These are phyloP conservation scores for Helicoverpa zea DNA, from an alignment of 1,140 invertebrate genomes.

Conservation along the genomic window DNA sequence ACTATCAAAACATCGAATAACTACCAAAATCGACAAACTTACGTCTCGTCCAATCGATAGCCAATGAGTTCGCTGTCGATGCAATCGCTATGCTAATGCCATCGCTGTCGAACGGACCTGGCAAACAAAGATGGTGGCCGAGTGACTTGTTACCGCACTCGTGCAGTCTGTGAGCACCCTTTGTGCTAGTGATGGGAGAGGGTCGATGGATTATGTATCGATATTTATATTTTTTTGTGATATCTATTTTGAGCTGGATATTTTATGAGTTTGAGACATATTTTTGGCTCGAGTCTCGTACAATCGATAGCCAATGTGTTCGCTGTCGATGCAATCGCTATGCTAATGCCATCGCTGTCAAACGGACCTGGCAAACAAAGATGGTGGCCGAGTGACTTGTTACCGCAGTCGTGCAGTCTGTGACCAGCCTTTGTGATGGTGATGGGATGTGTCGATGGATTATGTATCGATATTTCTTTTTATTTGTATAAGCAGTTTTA, in stretches of 20 bases:
- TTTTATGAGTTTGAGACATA: too few relatives aligned
- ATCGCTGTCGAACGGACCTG: conserved; percentile 7
- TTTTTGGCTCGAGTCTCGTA: too few relatives aligned
- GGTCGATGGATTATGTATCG: conserved; percentile 1
- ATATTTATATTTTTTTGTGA: neutral
- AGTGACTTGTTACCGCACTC: conserved; percentile 36
- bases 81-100: conserved; percentile 24
- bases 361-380: conserved; percentile 21
- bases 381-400: conserved; percentile 33
- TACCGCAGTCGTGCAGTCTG: conserved; percentile 37
- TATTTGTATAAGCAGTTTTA: too few relatives aligned
- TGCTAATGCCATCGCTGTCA: conserved; percentile 20
- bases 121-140: conserved; percentile 22
- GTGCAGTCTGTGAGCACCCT: conserved; percentile 37
- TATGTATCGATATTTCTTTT: conserved; percentile 2
- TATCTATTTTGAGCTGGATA: neutral
- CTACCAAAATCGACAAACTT: too few relatives aligned
- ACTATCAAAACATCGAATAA: too few relatives aligned
- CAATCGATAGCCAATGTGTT: neutral
- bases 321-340: conserved; percentile 7
- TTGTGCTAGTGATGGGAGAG: neutral
- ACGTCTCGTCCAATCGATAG: too few relatives aligned
- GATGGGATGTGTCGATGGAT: conserved; percentile 6
- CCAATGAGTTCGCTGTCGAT: neutral
- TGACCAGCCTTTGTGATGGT: conserved; percentile 3